Base-by-base conservation (phyloP, 2,797 vertebrate genomes). In the Zalophus californianus region DNA sequence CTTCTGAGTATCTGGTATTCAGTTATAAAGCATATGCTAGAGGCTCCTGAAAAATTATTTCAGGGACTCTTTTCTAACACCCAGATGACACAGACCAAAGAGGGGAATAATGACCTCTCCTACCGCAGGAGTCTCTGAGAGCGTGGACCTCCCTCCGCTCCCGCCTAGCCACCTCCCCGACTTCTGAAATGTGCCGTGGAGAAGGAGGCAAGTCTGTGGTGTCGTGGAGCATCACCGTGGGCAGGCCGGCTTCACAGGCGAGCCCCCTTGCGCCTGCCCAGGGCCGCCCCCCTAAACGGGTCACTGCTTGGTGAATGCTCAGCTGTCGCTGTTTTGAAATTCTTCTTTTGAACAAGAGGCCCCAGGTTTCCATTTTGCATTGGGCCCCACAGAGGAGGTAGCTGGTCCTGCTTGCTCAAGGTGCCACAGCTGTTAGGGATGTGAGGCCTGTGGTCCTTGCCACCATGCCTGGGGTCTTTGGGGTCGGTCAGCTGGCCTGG, bases 91-190 rank as follows among this genome's bases (percentile, higher is more conserved):
- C 9, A 48, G 44, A 52, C 79, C 35, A 15, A 25, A 32, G 64
- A 60, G 44, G 62, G 9, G 12, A 66, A 32, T 41, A 9, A 25
- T 75, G 21, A 32, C 58, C 14, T 41, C 8, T 78, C 20, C 9
- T 12, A 1, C 29, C 58, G 0, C 2, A 7, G 75, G 18, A 7
- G 5, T 54, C 18, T 62, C 64, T 29, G 72, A 32, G 41, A 52
- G 52, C 16, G 27, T 27, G 32, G 25, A 7, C 4, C 11, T 52
- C 20, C 27, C 23, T 62, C 29, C 5, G 1, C 41, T 29, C 78
- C 50, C 5, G 0, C 38, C 56, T 27, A 4, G 23, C 16, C 50
- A 7, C 44, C 60, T 25, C 75, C 27, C 25, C 0, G 0, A 20
- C n/a, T 66, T 18, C 73, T 56, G 27, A 32, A 48, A 6, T 68